Conservation (phyloP, 2,113 vertebrate genomes). For the Pluvianellus socialis region DNA sequence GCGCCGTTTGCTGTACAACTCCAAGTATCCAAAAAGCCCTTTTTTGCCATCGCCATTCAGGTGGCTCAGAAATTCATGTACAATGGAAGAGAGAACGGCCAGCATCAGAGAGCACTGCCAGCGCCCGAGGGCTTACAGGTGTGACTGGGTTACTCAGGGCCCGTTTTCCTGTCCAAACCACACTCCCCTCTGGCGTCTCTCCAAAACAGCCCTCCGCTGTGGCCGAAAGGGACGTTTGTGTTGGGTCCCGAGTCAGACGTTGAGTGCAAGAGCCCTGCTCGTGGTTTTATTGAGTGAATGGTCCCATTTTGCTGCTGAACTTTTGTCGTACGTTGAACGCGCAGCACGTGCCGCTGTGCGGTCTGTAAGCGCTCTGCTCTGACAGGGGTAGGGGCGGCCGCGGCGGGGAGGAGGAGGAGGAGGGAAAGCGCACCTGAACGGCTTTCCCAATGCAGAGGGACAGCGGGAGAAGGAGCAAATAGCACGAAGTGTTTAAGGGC, state of each 20-base stretch:
- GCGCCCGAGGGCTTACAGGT: not conserved
- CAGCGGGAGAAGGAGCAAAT: rapidly evolving
- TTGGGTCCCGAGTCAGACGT: not conserved
- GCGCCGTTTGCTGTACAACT: rapidly evolving
- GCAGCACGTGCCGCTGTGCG: rapidly evolving
- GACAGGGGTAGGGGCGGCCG: not conserved
- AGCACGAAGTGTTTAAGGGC: rapidly evolving
- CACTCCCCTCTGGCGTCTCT: not conserved
- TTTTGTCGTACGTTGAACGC: not conserved
- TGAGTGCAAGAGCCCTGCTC: not conserved
- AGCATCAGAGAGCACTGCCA: not conserved
- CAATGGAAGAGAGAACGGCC: rapidly evolving
- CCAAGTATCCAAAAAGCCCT: rapidly evolving
- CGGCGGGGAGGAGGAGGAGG: rapidly evolving
- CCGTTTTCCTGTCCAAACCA: not conserved
- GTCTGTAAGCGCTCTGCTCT: not conserved
- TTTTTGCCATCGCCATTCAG: not conserved
- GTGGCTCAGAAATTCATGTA: not conserved
- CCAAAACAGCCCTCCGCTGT: not conserved
- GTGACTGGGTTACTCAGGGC: not conserved
- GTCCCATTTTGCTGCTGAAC: not conserved
- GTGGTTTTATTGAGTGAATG: not conserved
- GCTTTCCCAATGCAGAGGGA: not conserved
- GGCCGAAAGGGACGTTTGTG: not conserved
- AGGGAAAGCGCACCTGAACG: rapidly evolving